A percentile compares a stretch with the other conserved stretches of the same genome.
These are phyloP conservation scores for Ornithorhynchus anatinus DNA, from an alignment of 2,113 vertebrate genomes.

Conservation along the genomic window DNA sequence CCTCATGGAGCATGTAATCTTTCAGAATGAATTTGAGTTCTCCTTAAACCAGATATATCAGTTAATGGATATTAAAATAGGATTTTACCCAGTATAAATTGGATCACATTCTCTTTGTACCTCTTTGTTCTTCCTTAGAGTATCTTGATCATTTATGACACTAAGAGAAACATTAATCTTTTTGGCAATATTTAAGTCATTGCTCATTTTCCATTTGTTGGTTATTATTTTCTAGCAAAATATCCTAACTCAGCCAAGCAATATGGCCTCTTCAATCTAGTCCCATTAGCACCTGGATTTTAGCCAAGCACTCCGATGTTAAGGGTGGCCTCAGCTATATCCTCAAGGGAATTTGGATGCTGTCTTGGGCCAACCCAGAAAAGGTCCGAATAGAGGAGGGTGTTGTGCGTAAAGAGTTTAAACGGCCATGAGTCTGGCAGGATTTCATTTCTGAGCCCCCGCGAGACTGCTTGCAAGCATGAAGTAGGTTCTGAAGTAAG, in stretches of 20 bases:
- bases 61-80: conserved; percentile 9
- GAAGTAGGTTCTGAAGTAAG: conserved; percentile 20
- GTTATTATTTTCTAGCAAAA: conserved; percentile 16
- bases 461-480: background rate
- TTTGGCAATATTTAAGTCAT: background rate
- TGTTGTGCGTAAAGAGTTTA: conserved; percentile 14
- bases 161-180: conserved; percentile 26
- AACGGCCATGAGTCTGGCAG: conserved; percentile 9
- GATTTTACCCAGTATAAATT: conserved; percentile 6
- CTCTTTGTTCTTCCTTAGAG: conserved; percentile 41
- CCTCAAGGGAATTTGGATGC: background rate
- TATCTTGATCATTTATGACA: background rate
- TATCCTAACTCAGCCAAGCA: conserved; percentile 28
- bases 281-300: conserved; percentile 16
- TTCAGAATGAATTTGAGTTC: too few relatives aligned
- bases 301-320: background rate
- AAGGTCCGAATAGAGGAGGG: background rate
- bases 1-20: too few relatives aligned
- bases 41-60: too few relatives aligned
- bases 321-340: conserved; percentile 11
- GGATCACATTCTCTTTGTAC: background rate
- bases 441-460: background rate
- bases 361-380: conserved; percentile 21
- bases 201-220: conserved; percentile 41
- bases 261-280: conserved; percentile 24